Percentiles rank a stretch among this genome's conserved stretches.
Conservation (phyloP, 1,140 invertebrate genomes). For the Bombus balteatus region DNA sequence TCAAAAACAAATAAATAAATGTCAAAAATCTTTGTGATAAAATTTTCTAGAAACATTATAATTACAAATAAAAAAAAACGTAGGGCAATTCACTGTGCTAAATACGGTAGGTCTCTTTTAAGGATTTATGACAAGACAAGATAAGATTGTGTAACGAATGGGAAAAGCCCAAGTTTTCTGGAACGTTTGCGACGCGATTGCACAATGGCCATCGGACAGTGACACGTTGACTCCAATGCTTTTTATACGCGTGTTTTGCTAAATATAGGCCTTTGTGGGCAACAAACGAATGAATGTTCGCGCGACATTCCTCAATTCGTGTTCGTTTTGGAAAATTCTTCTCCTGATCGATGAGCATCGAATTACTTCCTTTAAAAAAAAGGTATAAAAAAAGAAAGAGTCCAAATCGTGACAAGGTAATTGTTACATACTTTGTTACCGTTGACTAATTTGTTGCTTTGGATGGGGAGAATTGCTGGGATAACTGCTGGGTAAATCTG, state of each 20-base stretch:
- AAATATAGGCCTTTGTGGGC: conserved; percentile 56
- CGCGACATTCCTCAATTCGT: background rate
- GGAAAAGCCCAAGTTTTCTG: conserved; percentile 53
- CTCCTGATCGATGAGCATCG: background rate
- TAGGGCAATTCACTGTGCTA: background rate
- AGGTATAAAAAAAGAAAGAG: background rate
- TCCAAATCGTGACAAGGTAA: background rate
- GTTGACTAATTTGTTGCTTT: background rate
- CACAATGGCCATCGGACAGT: conserved; percentile 61
- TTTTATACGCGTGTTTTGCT: conserved; percentile 60
- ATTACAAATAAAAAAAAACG: background rate
- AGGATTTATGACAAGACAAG: too few relatives aligned
- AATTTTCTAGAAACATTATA: background rate
- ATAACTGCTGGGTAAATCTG: background rate
- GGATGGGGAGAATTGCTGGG: too few relatives aligned
- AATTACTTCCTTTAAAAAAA: background rate
- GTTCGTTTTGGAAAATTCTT: conserved; percentile 15
- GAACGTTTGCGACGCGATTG: conserved; percentile 49
- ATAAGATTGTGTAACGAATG: conserved; percentile 50
- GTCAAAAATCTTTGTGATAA: background rate
- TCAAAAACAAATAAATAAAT: background rate
- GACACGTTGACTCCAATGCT: conserved; percentile 55
- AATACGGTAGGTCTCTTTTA: background rate
- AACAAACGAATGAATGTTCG: conserved; percentile 37
- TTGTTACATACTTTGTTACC: background rate